A percentile compares a stretch with the other conserved stretches of the same genome.
Conservation (phyloP, 1,140 invertebrate genomes). For the Atopsyche davidsoni region DNA sequence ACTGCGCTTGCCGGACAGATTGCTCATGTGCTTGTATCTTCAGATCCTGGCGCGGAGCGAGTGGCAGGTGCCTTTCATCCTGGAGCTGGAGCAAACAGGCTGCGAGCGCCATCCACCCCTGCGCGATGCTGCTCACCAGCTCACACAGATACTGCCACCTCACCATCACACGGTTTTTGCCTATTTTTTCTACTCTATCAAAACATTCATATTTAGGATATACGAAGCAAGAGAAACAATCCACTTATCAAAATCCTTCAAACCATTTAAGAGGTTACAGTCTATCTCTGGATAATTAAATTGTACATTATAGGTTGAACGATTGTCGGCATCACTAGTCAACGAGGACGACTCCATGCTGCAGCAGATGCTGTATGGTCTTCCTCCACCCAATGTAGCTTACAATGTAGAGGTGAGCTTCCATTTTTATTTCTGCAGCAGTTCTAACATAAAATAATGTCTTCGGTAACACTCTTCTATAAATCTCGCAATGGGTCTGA, state of each 20-base stretch:
- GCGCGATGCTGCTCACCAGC: slow-evolving; percentile 75
- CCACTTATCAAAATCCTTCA: slow-evolving; percentile 1
- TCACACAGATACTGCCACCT: slow-evolving; percentile 86
- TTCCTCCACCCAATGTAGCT: slow-evolving; percentile 44
- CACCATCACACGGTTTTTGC: slow-evolving; percentile 54
- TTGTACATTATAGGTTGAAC: slow-evolving; percentile 37
- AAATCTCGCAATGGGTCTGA: not conserved
- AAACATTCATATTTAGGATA: not conserved
- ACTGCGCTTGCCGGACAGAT: not conserved
- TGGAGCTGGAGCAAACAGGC: slow-evolving; percentile 85
- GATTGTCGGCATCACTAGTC: slow-evolving; percentile 43
- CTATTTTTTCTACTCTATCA: too few species aligned
- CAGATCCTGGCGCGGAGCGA: slow-evolving; percentile 64
- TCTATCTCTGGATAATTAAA: slow-evolving; percentile 1
- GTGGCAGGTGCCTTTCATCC: slow-evolving; percentile 80
- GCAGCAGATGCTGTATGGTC: slow-evolving; percentile 45
- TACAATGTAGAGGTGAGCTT: slow-evolving; percentile 48
- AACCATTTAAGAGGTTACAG: too few species aligned
- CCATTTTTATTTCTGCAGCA: slow-evolving; percentile 4
- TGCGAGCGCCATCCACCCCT: slow-evolving; percentile 74
- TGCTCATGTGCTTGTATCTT: slow-evolving; percentile 22
- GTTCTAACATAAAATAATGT: too few species aligned
- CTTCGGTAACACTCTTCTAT: too few species aligned
- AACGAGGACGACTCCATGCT: slow-evolving; percentile 41
- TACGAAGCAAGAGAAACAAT: not conserved